These are phyloP conservation scores for Drosophila watanabei DNA, from an alignment of 1,140 invertebrate species.

Conservation along the genomic window DNA sequence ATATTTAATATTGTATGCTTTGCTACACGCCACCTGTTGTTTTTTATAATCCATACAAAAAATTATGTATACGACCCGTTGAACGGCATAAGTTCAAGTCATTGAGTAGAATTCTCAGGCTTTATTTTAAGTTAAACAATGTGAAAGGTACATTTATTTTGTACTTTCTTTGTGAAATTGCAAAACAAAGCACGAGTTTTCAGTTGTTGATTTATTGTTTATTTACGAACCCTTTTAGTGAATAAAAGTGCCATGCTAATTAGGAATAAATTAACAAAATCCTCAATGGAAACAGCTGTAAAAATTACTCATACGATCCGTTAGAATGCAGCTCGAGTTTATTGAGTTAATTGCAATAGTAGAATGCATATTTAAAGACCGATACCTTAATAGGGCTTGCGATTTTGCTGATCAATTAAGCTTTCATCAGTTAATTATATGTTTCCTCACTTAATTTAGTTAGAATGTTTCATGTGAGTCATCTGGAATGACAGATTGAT, in stretches of 20 bases:
- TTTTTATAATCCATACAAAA: not conserved
- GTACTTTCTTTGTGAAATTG: not conserved
- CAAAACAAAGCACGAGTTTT: not conserved
- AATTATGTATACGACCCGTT: conserved; percentile 11
- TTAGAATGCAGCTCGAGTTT: conserved; percentile 13
- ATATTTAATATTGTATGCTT: conserved; percentile 1
- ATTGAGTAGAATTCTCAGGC: not conserved
- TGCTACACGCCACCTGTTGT: not conserved
- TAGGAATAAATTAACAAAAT: not conserved
- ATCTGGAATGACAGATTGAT: not conserved
- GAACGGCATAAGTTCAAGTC: not conserved
- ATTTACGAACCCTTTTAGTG: conserved; percentile 4
- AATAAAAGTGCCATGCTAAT: not conserved
- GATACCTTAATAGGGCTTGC: not conserved
- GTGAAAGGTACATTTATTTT: not conserved
- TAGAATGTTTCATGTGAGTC: not conserved
- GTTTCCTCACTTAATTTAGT: not conserved
- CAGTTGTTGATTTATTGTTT: conserved; percentile 1
- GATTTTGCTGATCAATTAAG: conserved; percentile 5
- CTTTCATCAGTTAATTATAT: not conserved
- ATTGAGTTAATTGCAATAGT: conserved; percentile 8
- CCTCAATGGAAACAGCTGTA: conserved; percentile 28
- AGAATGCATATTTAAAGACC: not conserved
- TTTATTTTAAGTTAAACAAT: conserved; percentile 9
- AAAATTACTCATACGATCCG: conserved; percentile 18